Evolutionary conservation across 2,888 invertebrate genomes (phyloP), one percentile per base, ranked within the genome.

Genomic region (Temnothorax rugatulus): DNA sequence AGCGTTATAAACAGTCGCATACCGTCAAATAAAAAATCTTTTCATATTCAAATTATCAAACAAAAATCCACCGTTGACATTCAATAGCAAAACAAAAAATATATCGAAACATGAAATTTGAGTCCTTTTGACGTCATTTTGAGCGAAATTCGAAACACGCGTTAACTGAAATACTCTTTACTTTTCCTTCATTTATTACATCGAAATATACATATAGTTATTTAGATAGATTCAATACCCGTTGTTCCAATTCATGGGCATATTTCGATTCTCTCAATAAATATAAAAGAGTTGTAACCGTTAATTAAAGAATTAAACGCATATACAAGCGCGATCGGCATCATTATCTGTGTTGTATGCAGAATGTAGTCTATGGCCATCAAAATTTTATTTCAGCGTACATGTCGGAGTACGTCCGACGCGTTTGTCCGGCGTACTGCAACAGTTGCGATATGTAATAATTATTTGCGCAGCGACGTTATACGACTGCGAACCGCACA

Each of bases 381-480:
- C 18, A 38, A 71, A 61, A 81, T 81, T 73, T 73, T 73, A 61
- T 38, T 81, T 73, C 13, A n/a, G 18, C 11, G 1, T 29, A 47
- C 7, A 13, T 50, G 21, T 76, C 21, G 5, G 34, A 34, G 11
- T n/a, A n/a, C n/a, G n/a, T n/a, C n/a, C n/a, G n/a, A n/a, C 21
- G 63, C 63, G 38, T 50, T 59, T 47, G 71, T 59, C 25, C 52
- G 7, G 13, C 8, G 34, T 34, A 21, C 8, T 18, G 47, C 15
- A 79, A 59, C 71, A 29, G 47, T 64, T 64, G 52, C 25, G 21
- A 81, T 81, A 73, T 73, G 73, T 73, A 71, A 81, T 81, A 81
- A 81, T 81, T 81, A 81, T 81, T 81, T 81, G 73, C 59, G 18
- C 73, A 50, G 47, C 5, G 47, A 81, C 61, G 73, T 71, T 81